phyloP scores from a whole-genome alignment of 1,140 invertebrate species.

The Drosophila triauraria region DNA sequence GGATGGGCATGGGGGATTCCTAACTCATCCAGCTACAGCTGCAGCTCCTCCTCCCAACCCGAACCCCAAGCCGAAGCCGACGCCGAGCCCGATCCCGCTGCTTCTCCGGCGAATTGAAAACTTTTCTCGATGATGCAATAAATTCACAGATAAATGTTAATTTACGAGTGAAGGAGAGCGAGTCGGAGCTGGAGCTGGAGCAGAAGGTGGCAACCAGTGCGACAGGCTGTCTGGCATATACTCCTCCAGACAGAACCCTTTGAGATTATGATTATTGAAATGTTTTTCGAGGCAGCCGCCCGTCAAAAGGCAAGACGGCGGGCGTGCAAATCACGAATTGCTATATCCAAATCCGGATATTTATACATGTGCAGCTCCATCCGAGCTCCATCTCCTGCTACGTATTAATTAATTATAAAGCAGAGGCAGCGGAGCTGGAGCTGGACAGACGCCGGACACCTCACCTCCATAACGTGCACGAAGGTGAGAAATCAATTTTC shows the following conservation, averaged over 20 bases:
- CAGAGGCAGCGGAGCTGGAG: constrained; percentile 11
- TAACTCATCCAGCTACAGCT: not conserved
- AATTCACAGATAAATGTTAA: constrained; percentile 79
- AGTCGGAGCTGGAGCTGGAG: constrained; percentile 1
- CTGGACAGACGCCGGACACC: constrained; percentile 24
- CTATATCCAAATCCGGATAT: constrained; percentile 46
- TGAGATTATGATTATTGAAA: constrained; percentile 66
- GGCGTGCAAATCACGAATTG: constrained; percentile 65
- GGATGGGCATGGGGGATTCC: constrained; percentile 21
- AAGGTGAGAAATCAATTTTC: constrained; percentile 84
- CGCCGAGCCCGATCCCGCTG: not conserved
- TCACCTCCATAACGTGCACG: constrained; percentile 70
- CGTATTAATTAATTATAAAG: constrained; percentile 81
- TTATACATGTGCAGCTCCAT: constrained; percentile 15
- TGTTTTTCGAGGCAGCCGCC: constrained; percentile 28
- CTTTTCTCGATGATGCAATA: constrained; percentile 78
- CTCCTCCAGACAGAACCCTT: not conserved
- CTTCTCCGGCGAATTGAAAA: constrained; percentile 66
- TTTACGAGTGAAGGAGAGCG: constrained; percentile 59
- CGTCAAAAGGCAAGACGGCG: constrained; percentile 25
- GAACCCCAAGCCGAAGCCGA: too few relatives aligned
- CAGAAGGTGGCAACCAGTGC: constrained; percentile 4
- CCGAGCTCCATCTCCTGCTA: constrained; percentile 13
- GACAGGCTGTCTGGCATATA: constrained; percentile 60
- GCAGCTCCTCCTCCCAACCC: not conserved